Percentiles rank a stretch among this genome's conserved stretches.
Conservation (phyloP, 2,888 invertebrate genomes). For the Scaeva pyrastri region DNA sequence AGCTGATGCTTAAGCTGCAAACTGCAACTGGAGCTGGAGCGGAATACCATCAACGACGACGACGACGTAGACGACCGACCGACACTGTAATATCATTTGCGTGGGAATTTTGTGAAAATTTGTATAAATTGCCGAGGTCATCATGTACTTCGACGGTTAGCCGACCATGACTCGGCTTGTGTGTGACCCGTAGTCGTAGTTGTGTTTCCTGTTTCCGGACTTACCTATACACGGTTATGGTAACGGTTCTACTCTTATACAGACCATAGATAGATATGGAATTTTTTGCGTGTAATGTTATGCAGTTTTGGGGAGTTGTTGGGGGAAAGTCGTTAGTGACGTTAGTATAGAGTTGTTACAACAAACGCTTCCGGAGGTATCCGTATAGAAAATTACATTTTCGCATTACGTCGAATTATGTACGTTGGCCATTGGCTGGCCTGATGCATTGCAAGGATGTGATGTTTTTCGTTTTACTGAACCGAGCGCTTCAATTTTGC, state of each 20-base stretch:
- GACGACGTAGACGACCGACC: too few relatives aligned
- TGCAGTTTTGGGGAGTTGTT: neutral
- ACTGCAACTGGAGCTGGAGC: too few relatives aligned
- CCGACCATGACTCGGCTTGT: constrained; percentile 61
- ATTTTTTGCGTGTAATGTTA: constrained; percentile 4
- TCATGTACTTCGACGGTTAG: constrained; percentile 67
- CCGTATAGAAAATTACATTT: constrained; percentile 70
- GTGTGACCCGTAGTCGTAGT: constrained; percentile 16
- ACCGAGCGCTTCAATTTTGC: constrained; percentile 33
- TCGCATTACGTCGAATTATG: constrained; percentile 48
- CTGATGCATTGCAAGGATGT: neutral
- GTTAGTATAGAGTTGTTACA: constrained; percentile 15
- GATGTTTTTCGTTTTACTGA: too few relatives aligned
- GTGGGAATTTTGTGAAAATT: constrained; percentile 48
- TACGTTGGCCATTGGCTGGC: neutral
- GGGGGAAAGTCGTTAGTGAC: constrained; percentile 38
- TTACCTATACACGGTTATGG: neutral
- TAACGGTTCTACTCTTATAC: too few relatives aligned
- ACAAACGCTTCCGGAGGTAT: constrained; percentile 47
- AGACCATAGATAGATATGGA: neutral
- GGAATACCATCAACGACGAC: too few relatives aligned
- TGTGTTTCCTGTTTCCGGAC: constrained; percentile 6
- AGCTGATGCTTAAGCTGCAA: too few relatives aligned
- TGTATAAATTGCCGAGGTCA: constrained; percentile 66
- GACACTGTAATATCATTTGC: constrained; percentile 36